Evolutionary conservation across 2,888 invertebrate genomes (phyloP), one percentile per base, ranked within the genome.

Genomic region (Volucella inanis): DNA sequence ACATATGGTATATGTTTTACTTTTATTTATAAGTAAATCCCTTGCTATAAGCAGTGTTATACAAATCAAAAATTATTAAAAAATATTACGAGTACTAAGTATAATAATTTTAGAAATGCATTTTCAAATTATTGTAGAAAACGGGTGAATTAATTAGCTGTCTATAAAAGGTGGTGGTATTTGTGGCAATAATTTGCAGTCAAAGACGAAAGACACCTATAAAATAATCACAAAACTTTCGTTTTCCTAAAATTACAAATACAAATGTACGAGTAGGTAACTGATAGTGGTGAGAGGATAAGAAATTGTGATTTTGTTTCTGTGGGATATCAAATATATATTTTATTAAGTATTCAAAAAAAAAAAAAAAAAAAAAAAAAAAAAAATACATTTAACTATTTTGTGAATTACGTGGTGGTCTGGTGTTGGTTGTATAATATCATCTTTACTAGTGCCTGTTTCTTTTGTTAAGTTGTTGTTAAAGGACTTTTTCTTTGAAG

Each of bases 341-440:
- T 45, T 68, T 59, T 54, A 39, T 54, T 22, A 50, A 15, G n/a
- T 50, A 50, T 15, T 14, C 0, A 0, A n/a, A 15, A 8, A 64
- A 47, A 43, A 12, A 41, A 22, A 61, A 64, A 47, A 43, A 12
- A 41, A 22, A 61, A n/a, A 61, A 71, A 22, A 14, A 43, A 55
- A 74, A 64, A 14, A 64, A 64, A 57, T 78, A 71, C 71, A 41
- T 67, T 65, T 64, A 70, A 31, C 72, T 79, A 72, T 62, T 45
- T 68, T 76, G 81, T 85, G 85, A 41, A 67, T 79, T 81, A 76
- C 76, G 70, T 85, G 85, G 72, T 72, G 38, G 43, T 68, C 74
- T 85, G 76, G 85, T 85, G 85, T 85, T 84, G 70, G 65, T 79
- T 75, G 72, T 82, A 62, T 45, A 74, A 80, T 64, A 64, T 80